Evolutionary conservation across 2,888 invertebrate genomes (phyloP).

Genomic region (Chrysolina haemoptera): DNA sequence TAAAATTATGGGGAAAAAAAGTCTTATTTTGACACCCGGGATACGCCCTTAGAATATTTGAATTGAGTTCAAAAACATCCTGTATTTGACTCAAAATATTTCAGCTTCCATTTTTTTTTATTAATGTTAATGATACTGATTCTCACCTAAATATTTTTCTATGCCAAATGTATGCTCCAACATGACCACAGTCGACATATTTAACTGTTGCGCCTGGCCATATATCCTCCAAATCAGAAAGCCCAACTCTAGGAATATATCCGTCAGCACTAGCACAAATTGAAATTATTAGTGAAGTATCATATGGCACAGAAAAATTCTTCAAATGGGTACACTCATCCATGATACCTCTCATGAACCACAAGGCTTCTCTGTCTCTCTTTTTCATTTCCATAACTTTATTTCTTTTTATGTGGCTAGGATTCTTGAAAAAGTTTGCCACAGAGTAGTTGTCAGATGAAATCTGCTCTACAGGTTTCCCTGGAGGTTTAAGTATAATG

Average conservation of each 20-base stretch:
- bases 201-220: slow-evolving; percentile 95
- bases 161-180: slow-evolving; percentile 89
- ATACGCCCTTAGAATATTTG: no score
- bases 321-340: slow-evolving; percentile 98
- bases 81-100: no score
- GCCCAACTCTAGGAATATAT: slow-evolving; percentile 90
- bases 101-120: no score
- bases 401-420: slow-evolving; percentile 47
- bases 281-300: slow-evolving; percentile 91
- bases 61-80: no score
- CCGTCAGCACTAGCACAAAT: slow-evolving; percentile 92
- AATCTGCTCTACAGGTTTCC: slow-evolving; percentile 43
- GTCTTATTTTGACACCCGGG: no score
- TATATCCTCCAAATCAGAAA: slow-evolving; percentile 86
- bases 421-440: slow-evolving; percentile 50
- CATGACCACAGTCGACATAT: slow-evolving; percentile 91
- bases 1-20: no score
- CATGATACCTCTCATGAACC: slow-evolving; percentile 98
- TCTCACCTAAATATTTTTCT: slow-evolving; percentile 88
- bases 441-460: slow-evolving; percentile 44
- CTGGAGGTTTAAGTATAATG: slow-evolving; percentile 55
- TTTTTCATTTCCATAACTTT: slow-evolving; percentile 74
- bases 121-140: background rate
- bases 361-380: slow-evolving; percentile 83
- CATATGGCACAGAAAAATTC: slow-evolving; percentile 90